Conservation (phyloP, 2,113 vertebrate species). For the Platysternon megacephalum region DNA sequence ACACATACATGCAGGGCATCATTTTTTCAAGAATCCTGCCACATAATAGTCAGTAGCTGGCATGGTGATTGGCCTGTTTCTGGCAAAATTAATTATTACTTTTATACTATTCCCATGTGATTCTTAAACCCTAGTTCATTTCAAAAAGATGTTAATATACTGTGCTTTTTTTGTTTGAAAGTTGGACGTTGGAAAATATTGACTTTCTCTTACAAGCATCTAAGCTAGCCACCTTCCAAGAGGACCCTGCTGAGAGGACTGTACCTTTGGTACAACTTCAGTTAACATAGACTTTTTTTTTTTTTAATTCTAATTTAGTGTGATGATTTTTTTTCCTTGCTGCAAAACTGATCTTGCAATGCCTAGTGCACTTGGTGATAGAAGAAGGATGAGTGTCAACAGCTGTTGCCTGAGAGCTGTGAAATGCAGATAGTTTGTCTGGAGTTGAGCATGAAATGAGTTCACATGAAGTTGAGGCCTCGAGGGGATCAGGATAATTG, state of each 20-base stretch:
- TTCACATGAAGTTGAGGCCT: not conserved
- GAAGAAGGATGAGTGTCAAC: not conserved
- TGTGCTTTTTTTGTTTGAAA: not conserved
- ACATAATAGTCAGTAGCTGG: not conserved
- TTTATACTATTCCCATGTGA: not conserved
- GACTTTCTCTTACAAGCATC: rapidly evolving
- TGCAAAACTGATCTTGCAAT: not conserved
- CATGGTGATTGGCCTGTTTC: not conserved
- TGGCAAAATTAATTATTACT: not conserved
- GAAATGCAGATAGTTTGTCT: not conserved
- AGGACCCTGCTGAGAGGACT: not conserved
- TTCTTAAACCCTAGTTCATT: not conserved
- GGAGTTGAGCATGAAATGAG: not conserved
- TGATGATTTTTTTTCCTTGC: not conserved
- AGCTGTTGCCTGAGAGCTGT: not conserved
- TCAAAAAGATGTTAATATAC: not conserved
- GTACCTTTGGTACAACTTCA: not conserved
- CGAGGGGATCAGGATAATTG: not conserved
- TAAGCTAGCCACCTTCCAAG: not conserved
- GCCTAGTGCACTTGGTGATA: not conserved
- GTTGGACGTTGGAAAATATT: not conserved
- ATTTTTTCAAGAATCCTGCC: not conserved
- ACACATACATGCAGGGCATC: not conserved
- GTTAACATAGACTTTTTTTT: rapidly evolving
- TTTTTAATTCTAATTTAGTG: not conserved